phyloP scores from a whole-genome alignment of 2,797 vertebrate genomes.

The Oreochromis grahami region DNA sequence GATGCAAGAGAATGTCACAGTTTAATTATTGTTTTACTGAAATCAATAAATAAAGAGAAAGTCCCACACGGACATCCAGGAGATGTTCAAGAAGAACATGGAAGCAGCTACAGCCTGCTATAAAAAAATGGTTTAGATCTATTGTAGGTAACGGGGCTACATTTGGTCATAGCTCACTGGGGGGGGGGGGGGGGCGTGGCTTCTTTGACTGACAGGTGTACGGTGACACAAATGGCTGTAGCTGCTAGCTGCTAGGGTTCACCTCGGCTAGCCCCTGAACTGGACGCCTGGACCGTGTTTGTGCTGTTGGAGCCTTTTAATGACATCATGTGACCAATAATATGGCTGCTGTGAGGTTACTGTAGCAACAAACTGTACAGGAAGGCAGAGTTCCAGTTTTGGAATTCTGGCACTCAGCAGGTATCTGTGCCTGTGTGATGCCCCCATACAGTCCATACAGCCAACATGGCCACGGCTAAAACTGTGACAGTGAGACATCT shows the following conservation, averaged over 20 bases:
- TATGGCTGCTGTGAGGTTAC: neutral
- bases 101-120: too few species aligned
- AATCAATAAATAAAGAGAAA: neutral
- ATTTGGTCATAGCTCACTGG: neutral
- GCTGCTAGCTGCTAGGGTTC: too few species aligned
- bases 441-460: too few species aligned
- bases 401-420: neutral
- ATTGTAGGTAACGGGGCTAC: neutral
- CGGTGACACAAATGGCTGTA: too few species aligned
- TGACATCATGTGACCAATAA: neutral
- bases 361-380: neutral
- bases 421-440: neutral
- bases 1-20: neutral
- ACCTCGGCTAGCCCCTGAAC: neutral
- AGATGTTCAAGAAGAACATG: neutral
- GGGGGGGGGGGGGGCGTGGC: neutral
- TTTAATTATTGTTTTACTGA: neutral
- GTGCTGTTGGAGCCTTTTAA: neutral
- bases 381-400: neutral
- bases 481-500: neutral
- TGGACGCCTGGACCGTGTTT: rapidly evolving
- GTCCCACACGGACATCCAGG: rapidly evolving
- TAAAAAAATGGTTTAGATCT: neutral
- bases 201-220: neutral
- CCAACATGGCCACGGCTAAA: neutral